These are phyloP conservation scores for Pseudorectes ferrugineus DNA, from an alignment of 2,113 vertebrate genomes.

Conservation along the genomic window DNA sequence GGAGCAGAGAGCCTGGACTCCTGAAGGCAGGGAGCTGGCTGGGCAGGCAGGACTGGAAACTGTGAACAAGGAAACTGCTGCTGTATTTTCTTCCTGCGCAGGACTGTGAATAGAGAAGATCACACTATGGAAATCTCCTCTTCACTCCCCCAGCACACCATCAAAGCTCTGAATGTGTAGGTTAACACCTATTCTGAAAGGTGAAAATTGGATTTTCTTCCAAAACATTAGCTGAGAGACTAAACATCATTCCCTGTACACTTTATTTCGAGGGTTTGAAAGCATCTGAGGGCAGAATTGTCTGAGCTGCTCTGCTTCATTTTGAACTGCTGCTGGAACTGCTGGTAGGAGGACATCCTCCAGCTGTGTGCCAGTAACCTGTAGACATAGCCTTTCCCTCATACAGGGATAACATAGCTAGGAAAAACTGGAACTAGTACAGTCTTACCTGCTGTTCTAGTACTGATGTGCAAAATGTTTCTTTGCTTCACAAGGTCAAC, in stretches of 20 bases:
- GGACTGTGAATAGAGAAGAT: neutral
- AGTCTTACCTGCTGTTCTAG: neutral
- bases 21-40: neutral
- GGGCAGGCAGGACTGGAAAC: neutral
- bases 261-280: neutral
- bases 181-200: slow-evolving; percentile 2
- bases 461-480: neutral
- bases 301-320: neutral
- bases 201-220: slow-evolving; percentile 34
- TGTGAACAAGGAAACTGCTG: neutral
- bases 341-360: neutral
- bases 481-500: neutral
- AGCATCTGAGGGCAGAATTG: neutral
- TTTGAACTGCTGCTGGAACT: neutral
- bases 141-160: neutral
- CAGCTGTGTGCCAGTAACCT: neutral
- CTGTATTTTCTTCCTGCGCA: neutral
- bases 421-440: neutral
- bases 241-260: neutral
- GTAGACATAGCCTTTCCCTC: neutral
- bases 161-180: neutral
- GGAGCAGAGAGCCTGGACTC: neutral
- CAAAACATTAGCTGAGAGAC: neutral
- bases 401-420: no score
- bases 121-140: neutral